phyloP scores from a whole-genome alignment of 1,140 invertebrate species.

The Magallana gigas region DNA sequence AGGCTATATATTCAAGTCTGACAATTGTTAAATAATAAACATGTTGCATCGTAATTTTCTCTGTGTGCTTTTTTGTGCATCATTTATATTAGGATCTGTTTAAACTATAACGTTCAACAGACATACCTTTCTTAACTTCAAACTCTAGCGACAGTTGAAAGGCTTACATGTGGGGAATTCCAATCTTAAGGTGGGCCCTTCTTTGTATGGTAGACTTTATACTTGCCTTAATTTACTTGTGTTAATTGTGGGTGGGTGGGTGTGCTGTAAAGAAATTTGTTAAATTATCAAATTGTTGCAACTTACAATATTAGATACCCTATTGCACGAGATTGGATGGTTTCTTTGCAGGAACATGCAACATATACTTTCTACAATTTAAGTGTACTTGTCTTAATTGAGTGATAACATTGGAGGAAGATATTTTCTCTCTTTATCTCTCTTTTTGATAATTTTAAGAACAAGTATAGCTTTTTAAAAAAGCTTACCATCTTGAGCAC shows the following conservation, averaged over 20 bases:
- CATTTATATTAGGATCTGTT: conserved; percentile 6
- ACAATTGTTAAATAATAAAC: conserved; percentile 1
- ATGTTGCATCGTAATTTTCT: conserved; percentile 6
- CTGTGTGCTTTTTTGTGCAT: neutral
- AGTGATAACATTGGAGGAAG: neutral
- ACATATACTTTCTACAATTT: conserved; percentile 2
- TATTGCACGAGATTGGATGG: conserved; percentile 1
- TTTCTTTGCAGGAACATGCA: neutral
- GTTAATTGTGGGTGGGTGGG: neutral
- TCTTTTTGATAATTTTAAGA: too few relatives aligned
- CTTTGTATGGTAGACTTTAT: conserved; percentile 6
- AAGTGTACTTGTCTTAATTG: neutral
- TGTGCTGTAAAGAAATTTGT: conserved; percentile 6
- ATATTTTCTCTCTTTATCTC: neutral
- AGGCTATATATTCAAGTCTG: neutral
- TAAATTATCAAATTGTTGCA: conserved; percentile 7
- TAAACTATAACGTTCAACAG: neutral
- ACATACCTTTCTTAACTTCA: neutral
- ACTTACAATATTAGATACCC: conserved; percentile 6
- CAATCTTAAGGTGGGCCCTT: conserved; percentile 4
- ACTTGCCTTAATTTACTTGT: conserved; percentile 5
- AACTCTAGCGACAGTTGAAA: too few relatives aligned
- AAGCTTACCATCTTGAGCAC: too few relatives aligned
- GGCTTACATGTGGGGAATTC: neutral
- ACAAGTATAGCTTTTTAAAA: too few relatives aligned